A percentile compares a stretch with the other conserved stretches of the same genome.
These are phyloP conservation scores for Callinectes sapidus DNA, from an alignment of 2,888 invertebrate species.

Conservation along the genomic window DNA sequence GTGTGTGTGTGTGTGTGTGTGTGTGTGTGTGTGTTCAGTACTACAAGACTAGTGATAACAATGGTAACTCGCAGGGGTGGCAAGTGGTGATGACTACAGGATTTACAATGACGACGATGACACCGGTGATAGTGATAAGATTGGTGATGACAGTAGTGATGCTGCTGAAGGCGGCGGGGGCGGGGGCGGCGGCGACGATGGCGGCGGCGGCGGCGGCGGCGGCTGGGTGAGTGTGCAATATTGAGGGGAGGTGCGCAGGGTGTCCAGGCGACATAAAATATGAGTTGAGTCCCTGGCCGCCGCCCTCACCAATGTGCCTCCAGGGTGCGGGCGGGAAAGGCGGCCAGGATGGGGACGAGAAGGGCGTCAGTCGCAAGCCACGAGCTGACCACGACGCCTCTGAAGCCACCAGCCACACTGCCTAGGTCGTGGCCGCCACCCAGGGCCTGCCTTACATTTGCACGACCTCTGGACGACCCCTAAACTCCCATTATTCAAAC, in stretches of 20 bases:
- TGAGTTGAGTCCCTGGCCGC: constrained; percentile 52
- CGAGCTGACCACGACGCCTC: constrained; percentile 8
- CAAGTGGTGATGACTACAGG: no score
- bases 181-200: background rate
- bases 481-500: constrained; percentile 51
- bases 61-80: background rate
- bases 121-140: background rate
- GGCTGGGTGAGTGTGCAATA: constrained; percentile 53
- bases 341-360: constrained; percentile 31
- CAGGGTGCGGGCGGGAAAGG: constrained; percentile 38
- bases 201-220: background rate
- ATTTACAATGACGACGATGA: background rate
- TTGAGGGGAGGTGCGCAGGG: constrained; percentile 54
- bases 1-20: no score
- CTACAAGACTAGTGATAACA: background rate
- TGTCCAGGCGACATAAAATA: constrained; percentile 59
- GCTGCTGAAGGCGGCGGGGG: background rate
- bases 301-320: constrained; percentile 61
- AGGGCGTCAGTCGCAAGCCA: constrained; percentile 42
- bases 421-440: constrained; percentile 34
- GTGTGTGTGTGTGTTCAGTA: no score
- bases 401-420: constrained; percentile 12
- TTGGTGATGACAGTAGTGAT: constrained; percentile 14
- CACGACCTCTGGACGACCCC: constrained; percentile 49
- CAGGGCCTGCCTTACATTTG: constrained; percentile 52